Percentiles rank a stretch among this genome's conserved stretches.
These are phyloP conservation scores for Bovichtus diacanthus DNA, from an alignment of 2,797 vertebrate species.

Conservation along the genomic window DNA sequence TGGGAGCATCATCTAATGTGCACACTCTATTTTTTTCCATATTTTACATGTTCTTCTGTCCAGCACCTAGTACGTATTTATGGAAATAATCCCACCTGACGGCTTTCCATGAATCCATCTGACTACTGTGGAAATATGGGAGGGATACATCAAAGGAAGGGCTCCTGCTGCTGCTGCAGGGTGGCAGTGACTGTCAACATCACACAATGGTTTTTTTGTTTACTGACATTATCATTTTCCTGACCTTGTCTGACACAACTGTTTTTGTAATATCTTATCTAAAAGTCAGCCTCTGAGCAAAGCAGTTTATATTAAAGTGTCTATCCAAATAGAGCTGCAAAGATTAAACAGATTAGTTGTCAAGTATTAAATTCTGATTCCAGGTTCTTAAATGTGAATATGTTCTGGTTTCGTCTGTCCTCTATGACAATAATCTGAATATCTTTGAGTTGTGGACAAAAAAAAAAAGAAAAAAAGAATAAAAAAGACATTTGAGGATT, in stretches of 20 bases:
- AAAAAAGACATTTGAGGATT: background rate
- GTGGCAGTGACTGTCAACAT: conserved; percentile 39
- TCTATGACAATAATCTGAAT: background rate
- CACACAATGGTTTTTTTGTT: conserved; percentile 14
- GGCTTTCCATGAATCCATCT: conserved; percentile 38
- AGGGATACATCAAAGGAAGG: conserved; percentile 28
- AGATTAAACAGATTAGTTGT: too few species aligned
- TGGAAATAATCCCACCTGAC: conserved; percentile 17
- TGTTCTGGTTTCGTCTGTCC: background rate
- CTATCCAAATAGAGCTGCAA: too few species aligned
- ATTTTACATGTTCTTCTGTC: too few species aligned
- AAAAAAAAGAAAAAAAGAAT: background rate
- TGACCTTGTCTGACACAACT: conserved; percentile 23
- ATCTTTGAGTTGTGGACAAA: background rate
- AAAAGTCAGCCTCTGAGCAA: background rate
- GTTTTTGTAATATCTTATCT: conserved; percentile 1
- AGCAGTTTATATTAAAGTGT: background rate
- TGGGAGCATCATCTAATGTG: too few species aligned
- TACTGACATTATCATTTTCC: conserved; percentile 22
- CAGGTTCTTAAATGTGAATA: background rate
- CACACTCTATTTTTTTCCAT: too few species aligned
- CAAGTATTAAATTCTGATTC: too few species aligned
- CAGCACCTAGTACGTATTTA: background rate
- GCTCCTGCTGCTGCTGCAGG: conserved; percentile 33
- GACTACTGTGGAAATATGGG: conserved; percentile 23